Percentiles rank a stretch among this genome's conserved stretches.
Evolutionary conservation across 2,113 vertebrate species (phyloP).

Genomic region (Ochotona princeps): DNA sequence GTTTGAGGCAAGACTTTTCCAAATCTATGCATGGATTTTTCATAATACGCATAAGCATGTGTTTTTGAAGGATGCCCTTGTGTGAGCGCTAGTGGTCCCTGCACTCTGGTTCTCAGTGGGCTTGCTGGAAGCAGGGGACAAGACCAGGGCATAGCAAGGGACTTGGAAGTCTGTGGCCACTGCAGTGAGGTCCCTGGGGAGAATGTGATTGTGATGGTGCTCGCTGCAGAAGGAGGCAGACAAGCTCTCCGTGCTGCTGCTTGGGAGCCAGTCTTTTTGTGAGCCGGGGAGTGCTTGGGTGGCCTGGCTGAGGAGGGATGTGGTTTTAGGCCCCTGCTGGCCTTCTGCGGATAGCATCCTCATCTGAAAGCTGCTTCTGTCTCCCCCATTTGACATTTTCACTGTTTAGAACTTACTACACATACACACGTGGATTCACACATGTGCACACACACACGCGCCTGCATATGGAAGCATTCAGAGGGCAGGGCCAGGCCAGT

Average conservation of each 20-base stretch:
- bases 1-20: no score
- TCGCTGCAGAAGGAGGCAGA: neutral
- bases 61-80: no score
- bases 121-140: neutral
- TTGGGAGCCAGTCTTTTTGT: neutral
- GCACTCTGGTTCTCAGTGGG: neutral
- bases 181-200: neutral
- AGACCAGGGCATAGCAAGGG: neutral
- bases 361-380: neutral
- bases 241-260: neutral
- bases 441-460: neutral
- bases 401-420: neutral
- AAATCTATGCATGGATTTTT: no score
- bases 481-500: neutral
- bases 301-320: accelerated
- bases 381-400: neutral
- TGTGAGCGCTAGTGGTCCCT: neutral
- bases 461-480: neutral
- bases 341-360: neutral
- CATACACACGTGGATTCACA: no score
- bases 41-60: no score
- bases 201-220: neutral
- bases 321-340: accelerated
- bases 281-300: neutral
- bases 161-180: neutral